Conservation (phyloP, 2,888 invertebrate genomes). For the Callyntrura sp. region DNA sequence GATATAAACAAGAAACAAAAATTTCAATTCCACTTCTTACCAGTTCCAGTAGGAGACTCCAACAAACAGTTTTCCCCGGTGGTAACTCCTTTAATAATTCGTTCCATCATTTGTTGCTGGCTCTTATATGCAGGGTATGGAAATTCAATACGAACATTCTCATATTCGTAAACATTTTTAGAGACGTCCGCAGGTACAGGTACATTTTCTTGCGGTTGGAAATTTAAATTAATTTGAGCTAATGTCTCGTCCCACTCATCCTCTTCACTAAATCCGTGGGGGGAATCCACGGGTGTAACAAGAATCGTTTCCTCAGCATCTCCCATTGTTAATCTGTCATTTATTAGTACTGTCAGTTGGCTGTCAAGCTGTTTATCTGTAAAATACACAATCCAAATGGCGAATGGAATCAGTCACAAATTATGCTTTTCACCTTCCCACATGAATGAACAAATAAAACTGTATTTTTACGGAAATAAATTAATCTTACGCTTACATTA, state of each 20-base stretch:
- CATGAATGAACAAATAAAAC: too few species aligned
- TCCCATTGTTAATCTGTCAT: background rate
- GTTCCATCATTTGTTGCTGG: slow-evolving; percentile 80
- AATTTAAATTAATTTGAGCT: slow-evolving; percentile 55
- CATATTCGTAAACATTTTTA: slow-evolving; percentile 2
- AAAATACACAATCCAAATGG: too few species aligned
- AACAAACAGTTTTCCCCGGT: slow-evolving; percentile 78
- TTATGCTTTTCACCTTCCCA: too few species aligned
- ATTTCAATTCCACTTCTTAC: slow-evolving; percentile 46
- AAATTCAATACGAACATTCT: slow-evolving; percentile 73
- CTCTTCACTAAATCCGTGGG: slow-evolving; percentile 7
- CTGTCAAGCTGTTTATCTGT: too few species aligned
- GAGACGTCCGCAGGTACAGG: background rate
- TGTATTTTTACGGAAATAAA: too few species aligned
- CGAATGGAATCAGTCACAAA: too few species aligned
- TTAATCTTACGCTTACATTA: too few species aligned
- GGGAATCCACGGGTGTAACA: background rate
- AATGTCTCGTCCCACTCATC: slow-evolving; percentile 74
- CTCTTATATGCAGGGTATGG: slow-evolving; percentile 80
- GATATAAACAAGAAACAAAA: background rate
- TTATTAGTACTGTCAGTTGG: background rate
- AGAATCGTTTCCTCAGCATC: background rate
- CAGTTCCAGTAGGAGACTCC: slow-evolving; percentile 82
- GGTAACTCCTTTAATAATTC: slow-evolving; percentile 74
- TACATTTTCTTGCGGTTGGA: background rate